A percentile compares a stretch with the other conserved stretches of the same genome.
phyloP scores from a whole-genome alignment of 2,888 invertebrate genomes.

The Agriotes lineatus region DNA sequence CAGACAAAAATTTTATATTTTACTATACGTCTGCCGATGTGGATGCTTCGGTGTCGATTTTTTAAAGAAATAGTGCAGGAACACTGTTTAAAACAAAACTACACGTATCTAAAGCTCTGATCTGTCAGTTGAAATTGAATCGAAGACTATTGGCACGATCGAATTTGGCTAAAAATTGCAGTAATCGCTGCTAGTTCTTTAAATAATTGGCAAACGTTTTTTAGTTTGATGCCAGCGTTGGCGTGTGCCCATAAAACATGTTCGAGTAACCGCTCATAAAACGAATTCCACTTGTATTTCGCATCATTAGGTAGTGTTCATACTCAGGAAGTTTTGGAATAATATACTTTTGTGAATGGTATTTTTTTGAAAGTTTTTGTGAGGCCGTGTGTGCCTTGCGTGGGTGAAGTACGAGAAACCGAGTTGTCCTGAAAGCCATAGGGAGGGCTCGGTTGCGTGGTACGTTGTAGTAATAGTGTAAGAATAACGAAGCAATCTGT shows the following conservation, averaged over 20 bases:
- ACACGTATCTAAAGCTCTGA: too few relatives aligned
- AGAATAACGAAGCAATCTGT: slow-evolving; percentile 65
- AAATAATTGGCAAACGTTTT: too few relatives aligned
- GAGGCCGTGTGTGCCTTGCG: slow-evolving; percentile 63
- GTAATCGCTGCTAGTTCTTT: background rate
- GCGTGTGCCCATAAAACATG: too few relatives aligned
- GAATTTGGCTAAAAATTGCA: background rate
- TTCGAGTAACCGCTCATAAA: background rate
- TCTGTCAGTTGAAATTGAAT: too few relatives aligned
- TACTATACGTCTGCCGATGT: too few relatives aligned
- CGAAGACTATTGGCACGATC: too few relatives aligned
- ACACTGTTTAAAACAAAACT: too few relatives aligned
- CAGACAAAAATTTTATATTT: too few relatives aligned
- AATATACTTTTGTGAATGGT: slow-evolving; percentile 59
- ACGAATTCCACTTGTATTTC: slow-evolving; percentile 49
- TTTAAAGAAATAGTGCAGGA: too few relatives aligned
- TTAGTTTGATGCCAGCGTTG: too few relatives aligned
- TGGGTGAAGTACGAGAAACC: slow-evolving; percentile 57
- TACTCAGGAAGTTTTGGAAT: slow-evolving; percentile 61
- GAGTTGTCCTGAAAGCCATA: slow-evolving; percentile 42
- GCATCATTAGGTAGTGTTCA: slow-evolving; percentile 50
- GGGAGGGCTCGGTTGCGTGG: slow-evolving; percentile 32
- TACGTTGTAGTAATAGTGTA: slow-evolving; percentile 50
- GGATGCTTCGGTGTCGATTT: too few relatives aligned
- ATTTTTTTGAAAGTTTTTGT: slow-evolving; percentile 62